These are phyloP conservation scores for Diarsia rubi DNA, from an alignment of 2,888 invertebrate genomes.

Conservation along the genomic window DNA sequence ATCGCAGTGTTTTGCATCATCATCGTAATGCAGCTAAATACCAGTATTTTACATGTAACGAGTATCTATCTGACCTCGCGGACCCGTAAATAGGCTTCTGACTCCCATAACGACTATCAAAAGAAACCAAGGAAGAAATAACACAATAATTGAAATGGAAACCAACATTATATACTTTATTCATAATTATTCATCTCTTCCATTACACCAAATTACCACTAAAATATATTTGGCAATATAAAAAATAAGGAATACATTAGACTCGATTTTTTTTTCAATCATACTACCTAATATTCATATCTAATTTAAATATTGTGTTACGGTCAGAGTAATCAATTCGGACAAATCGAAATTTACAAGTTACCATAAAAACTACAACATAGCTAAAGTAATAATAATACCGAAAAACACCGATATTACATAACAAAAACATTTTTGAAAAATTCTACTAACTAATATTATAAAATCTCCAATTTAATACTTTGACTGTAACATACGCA, in stretches of 20 bases:
- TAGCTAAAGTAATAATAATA: constrained; percentile 46
- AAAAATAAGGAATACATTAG: constrained; percentile 89
- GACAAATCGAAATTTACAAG: constrained; percentile 63
- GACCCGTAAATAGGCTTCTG: neutral
- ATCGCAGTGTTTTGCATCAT: neutral
- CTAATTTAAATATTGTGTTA: constrained; percentile 74
- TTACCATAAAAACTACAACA: constrained; percentile 64
- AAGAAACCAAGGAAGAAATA: constrained; percentile 61
- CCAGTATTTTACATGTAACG: neutral
- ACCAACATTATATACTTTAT: constrained; percentile 87
- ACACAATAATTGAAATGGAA: constrained; percentile 78
- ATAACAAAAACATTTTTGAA: constrained; percentile 48
- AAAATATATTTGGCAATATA: constrained; percentile 90
- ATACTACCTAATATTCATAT: constrained; percentile 83
- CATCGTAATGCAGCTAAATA: neutral
- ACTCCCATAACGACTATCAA: neutral
- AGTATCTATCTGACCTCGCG: neutral
- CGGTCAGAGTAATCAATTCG: constrained; percentile 74
- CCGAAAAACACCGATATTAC: constrained; percentile 26
- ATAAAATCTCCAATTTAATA: constrained; percentile 70
- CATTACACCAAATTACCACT: constrained; percentile 86
- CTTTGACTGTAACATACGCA: constrained; percentile 77
- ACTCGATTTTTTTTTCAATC: constrained; percentile 84
- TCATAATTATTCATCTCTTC: constrained; percentile 82
- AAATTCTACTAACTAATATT: constrained; percentile 48